These are phyloP conservation scores for Larimichthys crocea DNA, from an alignment of 2,113 vertebrate species.

Conservation along the genomic window DNA sequence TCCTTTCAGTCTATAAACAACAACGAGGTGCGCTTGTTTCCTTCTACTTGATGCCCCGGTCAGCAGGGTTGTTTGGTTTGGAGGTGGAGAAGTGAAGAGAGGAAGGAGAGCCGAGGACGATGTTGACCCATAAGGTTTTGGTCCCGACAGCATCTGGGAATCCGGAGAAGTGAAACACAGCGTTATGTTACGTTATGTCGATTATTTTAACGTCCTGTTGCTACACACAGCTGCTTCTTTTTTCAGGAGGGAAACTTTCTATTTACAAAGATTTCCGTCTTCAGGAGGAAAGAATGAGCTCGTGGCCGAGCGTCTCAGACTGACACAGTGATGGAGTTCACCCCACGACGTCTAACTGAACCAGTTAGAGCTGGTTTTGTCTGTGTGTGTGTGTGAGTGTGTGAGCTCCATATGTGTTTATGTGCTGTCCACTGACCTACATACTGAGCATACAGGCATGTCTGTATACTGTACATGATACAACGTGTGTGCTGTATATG, in stretches of 20 bases:
- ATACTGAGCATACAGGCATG: neutral
- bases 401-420: neutral
- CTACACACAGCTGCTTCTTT: too few species aligned
- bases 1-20: slow-evolving; percentile 14
- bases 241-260: neutral
- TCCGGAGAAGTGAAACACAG: slow-evolving; percentile 34
- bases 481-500: neutral
- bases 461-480: neutral
- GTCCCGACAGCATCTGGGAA: slow-evolving; percentile 16
- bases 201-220: too few species aligned
- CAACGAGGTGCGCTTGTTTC: neutral
- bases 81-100: slow-evolving; percentile 5
- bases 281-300: neutral
- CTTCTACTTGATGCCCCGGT: slow-evolving; percentile 62
- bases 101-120: slow-evolving; percentile 36
- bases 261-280: neutral
- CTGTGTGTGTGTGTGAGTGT: slow-evolving; percentile 3
- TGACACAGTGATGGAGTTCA: neutral
- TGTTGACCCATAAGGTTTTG: slow-evolving; percentile 48
- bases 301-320: neutral
- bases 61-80: slow-evolving; percentile 43
- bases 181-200: too few species aligned
- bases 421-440: slow-evolving; percentile 10
- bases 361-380: neutral
- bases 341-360: neutral